These are phyloP conservation scores for Uria aalge DNA, from an alignment of 2,113 vertebrate genomes.

Conservation along the genomic window DNA sequence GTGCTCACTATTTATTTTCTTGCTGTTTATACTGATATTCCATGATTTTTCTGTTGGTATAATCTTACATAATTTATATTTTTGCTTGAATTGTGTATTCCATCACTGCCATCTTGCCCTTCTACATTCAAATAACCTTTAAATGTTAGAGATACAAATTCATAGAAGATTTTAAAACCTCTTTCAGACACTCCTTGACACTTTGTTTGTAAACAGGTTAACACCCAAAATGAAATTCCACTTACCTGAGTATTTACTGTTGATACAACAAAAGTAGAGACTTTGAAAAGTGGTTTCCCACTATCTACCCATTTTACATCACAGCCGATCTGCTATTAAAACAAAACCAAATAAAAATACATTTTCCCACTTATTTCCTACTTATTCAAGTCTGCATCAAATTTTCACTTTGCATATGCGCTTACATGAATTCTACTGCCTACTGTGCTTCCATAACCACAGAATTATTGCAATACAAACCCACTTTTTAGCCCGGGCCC, in stretches of 20 bases:
- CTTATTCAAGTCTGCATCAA: not conserved
- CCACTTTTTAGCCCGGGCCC: not conserved
- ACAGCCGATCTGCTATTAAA: constrained; percentile 72
- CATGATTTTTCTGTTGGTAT: not conserved
- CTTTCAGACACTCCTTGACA: not conserved
- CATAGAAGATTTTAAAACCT: not conserved
- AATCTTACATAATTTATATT: not conserved
- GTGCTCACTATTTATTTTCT: not conserved
- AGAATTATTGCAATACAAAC: not conserved
- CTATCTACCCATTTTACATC: constrained; percentile 95
- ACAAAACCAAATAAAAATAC: not conserved
- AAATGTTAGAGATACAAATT: not conserved
- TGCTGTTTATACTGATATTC: not conserved
- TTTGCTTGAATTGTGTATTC: not conserved
- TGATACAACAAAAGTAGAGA: constrained; percentile 88
- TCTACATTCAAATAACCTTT: not conserved
- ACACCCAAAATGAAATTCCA: not conserved
- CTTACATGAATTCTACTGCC: not conserved
- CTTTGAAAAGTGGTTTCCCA: constrained; percentile 92
- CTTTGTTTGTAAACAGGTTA: not conserved
- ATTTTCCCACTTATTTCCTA: not conserved
- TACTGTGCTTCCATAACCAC: not conserved
- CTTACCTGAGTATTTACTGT: constrained; percentile 96
- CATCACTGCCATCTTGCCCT: not conserved
- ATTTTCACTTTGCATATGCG: not conserved